A percentile compares a stretch with the other conserved stretches of the same genome.
phyloP scores from a whole-genome alignment of 2,113 vertebrate genomes.

The Cromileptes altivelis region DNA sequence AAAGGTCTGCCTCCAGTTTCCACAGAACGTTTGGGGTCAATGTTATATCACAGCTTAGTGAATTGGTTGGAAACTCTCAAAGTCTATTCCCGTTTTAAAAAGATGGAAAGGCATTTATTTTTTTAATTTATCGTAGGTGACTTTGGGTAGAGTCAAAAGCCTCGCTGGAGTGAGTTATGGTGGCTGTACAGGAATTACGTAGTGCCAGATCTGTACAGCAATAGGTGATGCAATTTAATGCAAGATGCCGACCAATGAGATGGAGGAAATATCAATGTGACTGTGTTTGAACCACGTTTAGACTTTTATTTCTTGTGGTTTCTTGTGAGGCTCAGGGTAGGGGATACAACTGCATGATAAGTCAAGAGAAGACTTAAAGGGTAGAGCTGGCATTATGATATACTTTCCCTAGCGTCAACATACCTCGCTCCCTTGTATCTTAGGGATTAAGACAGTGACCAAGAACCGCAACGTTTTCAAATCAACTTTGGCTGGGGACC shows the following conservation, averaged over 20 bases:
- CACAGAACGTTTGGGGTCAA: constrained; percentile 43
- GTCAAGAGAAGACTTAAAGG: neutral
- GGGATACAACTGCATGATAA: neutral
- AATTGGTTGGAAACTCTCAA: constrained; percentile 17
- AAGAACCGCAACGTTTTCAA: neutral
- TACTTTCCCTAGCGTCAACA: neutral
- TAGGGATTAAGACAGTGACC: neutral
- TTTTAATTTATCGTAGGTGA: constrained; percentile 59
- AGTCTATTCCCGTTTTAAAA: constrained; percentile 32
- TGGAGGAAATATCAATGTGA: constrained; percentile 21
- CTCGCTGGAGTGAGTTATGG: constrained; percentile 55
- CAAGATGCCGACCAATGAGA: constrained; percentile 60
- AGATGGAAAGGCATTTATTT: constrained; percentile 8
- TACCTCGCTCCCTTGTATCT: neutral
- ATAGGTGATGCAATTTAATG: constrained; percentile 72
- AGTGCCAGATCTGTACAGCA: constrained; percentile 54
- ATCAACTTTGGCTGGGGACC: neutral
- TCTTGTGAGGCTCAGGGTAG: neutral
- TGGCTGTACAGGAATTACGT: constrained; percentile 46
- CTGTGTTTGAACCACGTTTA: constrained; percentile 3
- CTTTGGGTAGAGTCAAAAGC: constrained; percentile 64
- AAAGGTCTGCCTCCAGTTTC: constrained; percentile 19
- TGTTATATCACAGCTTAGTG: constrained; percentile 28
- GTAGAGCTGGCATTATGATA: neutral
- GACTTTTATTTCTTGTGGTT: neutral